A percentile compares a stretch with the other conserved stretches of the same genome.
Conservation (phyloP, 2,888 invertebrate genomes). For the Lysandra bellargus region DNA sequence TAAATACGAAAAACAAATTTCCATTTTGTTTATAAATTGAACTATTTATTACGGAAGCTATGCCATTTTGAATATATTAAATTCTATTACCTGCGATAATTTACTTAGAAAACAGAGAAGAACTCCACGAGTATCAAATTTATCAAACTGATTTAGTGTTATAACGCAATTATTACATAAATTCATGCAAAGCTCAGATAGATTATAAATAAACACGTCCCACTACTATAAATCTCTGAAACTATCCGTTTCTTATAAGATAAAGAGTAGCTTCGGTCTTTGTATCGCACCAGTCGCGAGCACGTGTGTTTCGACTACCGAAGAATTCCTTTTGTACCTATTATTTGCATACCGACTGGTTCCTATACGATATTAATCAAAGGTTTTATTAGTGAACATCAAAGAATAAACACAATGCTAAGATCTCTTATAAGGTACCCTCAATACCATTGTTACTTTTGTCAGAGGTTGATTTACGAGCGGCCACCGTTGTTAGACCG, state of each 20-base stretch:
- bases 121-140: neutral
- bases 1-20: conserved; percentile 18
- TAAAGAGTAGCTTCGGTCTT: conserved; percentile 72
- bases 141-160: conserved; percentile 28
- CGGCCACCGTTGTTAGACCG: conserved; percentile 79
- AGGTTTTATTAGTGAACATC: conserved; percentile 81
- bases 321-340: conserved; percentile 66
- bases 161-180: conserved; percentile 28
- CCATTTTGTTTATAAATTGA: conserved; percentile 23
- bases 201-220: conserved; percentile 28
- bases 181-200: conserved; percentile 31
- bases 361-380: conserved; percentile 80
- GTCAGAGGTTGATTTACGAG: conserved; percentile 79
- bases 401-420: conserved; percentile 78
- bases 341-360: conserved; percentile 80
- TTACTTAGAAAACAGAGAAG: conserved; percentile 6
- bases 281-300: conserved; percentile 56
- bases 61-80: conserved; percentile 25
- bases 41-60: conserved; percentile 28
- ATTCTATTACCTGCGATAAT: conserved; percentile 20
- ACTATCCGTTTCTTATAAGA: conserved; percentile 52
- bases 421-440: conserved; percentile 81
- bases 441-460: conserved; percentile 80
- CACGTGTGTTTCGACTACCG: conserved; percentile 76
- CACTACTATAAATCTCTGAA: conserved; percentile 26